Conservation (phyloP, 1,140 invertebrate genomes). For the Drosophila sechellia region DNA sequence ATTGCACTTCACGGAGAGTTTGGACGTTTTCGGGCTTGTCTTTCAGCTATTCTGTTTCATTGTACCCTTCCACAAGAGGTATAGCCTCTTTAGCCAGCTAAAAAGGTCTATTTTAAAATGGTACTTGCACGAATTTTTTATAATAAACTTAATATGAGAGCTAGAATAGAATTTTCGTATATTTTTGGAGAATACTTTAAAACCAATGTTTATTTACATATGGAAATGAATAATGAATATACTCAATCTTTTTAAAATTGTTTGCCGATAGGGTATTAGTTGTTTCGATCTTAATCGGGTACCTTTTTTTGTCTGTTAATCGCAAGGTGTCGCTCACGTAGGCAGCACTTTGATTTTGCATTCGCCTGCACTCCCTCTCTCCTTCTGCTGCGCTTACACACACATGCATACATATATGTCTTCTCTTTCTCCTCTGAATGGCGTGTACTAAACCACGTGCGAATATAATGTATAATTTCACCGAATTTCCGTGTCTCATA, state of each 20-base stretch:
- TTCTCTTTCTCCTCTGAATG: background rate
- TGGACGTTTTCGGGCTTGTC: conserved; percentile 55
- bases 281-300: conserved; percentile 7
- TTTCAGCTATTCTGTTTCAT: conserved; percentile 24
- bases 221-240: too few species aligned
- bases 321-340: conserved; percentile 58
- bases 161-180: too few species aligned
- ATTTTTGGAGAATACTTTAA: too few species aligned
- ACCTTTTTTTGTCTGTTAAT: background rate
- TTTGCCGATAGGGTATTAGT: conserved; percentile 4
- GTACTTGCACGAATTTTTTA: too few species aligned
- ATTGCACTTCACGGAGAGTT: conserved; percentile 77
- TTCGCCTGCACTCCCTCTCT: conserved; percentile 19
- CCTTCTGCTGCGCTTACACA: background rate
- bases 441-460: conserved; percentile 59
- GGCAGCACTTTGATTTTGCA: conserved; percentile 66
- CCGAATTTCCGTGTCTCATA: conserved; percentile 30
- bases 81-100: background rate
- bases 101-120: too few species aligned
- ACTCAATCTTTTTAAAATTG: too few species aligned
- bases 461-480: conserved; percentile 39
- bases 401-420: background rate
- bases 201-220: too few species aligned
- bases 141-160: too few species aligned
- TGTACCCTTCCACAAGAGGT: conserved; percentile 9